Evolutionary conservation across 2,113 vertebrate genomes (phyloP).

Genomic region (Pollimyrus isidori): DNA sequence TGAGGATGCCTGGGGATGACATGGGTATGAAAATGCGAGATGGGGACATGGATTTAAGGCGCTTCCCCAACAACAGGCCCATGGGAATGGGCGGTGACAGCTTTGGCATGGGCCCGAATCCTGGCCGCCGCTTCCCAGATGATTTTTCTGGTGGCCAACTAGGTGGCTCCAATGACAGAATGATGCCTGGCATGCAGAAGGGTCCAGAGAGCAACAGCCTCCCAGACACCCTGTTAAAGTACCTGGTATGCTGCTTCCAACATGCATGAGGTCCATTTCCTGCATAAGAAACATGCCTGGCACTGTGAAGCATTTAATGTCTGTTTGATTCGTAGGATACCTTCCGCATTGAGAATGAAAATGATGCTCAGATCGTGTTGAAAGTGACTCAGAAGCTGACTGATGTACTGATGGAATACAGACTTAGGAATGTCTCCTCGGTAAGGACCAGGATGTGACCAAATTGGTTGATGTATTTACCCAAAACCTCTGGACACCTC

Average conservation of each 20-base stretch:
- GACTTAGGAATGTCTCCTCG: slow-evolving; percentile 54
- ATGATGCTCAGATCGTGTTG: slow-evolving; percentile 63
- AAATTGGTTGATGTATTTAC: not conserved
- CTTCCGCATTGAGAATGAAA: slow-evolving; percentile 64
- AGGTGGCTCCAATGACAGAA: slow-evolving; percentile 12
- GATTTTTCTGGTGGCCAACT: slow-evolving; percentile 30
- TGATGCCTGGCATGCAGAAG: slow-evolving; percentile 34
- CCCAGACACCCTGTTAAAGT: slow-evolving; percentile 50
- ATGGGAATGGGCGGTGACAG: slow-evolving; percentile 25
- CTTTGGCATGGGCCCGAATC: slow-evolving; percentile 35
- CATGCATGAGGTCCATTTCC: not conserved
- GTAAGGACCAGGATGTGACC: slow-evolving; percentile 36
- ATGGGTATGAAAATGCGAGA: slow-evolving; percentile 28
- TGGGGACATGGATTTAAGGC: slow-evolving; percentile 36
- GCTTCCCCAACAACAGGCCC: slow-evolving; percentile 37
- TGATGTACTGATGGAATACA: slow-evolving; percentile 67
- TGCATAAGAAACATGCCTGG: not conserved
- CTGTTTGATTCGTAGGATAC: slow-evolving; percentile 45
- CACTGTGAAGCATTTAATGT: not conserved
- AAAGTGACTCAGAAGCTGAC: slow-evolving; percentile 70
- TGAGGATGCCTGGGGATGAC: slow-evolving; percentile 35
- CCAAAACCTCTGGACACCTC: not conserved
- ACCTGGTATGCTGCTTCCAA: slow-evolving; percentile 47
- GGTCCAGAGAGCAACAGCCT: slow-evolving; percentile 38
- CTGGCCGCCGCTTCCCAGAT: slow-evolving; percentile 35